Conservation (phyloP, 2,113 vertebrate genomes). For the Brachyhypopomus occidentalis region DNA sequence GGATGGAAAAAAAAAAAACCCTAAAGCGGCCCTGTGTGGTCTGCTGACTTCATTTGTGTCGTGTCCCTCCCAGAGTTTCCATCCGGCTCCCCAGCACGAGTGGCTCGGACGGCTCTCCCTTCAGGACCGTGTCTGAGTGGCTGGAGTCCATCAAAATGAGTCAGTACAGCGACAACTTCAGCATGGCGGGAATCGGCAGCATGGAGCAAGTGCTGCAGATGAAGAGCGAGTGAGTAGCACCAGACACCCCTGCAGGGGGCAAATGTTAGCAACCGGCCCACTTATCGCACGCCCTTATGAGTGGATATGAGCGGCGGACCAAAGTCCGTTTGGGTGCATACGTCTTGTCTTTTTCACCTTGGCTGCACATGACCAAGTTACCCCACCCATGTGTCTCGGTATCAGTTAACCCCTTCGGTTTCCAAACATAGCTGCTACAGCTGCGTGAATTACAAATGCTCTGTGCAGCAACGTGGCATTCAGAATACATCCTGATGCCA, state of each 20-base stretch:
- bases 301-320: constrained; percentile 1
- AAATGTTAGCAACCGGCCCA: not conserved
- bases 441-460: not conserved
- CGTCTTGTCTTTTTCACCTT: constrained; percentile 13
- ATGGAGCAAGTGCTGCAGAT: constrained; percentile 96
- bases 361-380: not conserved
- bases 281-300: not conserved
- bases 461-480: not conserved
- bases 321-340: constrained; percentile 4
- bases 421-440: not conserved
- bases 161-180: constrained; percentile 93
- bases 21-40: constrained; percentile 50
- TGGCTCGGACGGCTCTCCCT: constrained; percentile 87
- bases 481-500: not conserved
- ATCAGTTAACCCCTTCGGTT: not conserved
- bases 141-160: constrained; percentile 97
- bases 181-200: constrained; percentile 80
- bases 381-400: not conserved
- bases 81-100: constrained; percentile 96
- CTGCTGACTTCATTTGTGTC: constrained; percentile 56
- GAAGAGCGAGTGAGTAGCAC: constrained; percentile 87
- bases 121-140: constrained; percentile 91
- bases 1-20: constrained; percentile 49
- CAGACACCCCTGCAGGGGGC: not conserved
- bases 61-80: constrained; percentile 78